Percentiles rank a stretch among this genome's conserved stretches.
phyloP scores from a whole-genome alignment of 2,797 vertebrate genomes.

The Melanotaenia trifasciata region DNA sequence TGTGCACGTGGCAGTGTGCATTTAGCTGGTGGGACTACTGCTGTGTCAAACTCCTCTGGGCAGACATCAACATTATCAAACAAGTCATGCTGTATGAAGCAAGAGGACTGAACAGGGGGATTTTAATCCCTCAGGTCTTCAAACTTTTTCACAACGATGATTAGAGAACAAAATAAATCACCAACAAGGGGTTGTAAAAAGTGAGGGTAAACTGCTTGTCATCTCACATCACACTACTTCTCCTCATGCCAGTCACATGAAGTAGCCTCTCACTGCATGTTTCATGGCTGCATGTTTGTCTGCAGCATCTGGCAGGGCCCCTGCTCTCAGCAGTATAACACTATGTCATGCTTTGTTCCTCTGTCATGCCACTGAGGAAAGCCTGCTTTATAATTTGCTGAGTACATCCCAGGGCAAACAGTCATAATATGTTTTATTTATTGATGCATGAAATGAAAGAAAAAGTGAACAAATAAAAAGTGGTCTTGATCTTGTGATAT shows the following conservation, averaged over 20 bases:
- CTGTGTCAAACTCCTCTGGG: constrained; percentile 45
- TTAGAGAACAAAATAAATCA: not conserved
- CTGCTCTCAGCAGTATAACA: not conserved
- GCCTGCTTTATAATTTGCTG: not conserved
- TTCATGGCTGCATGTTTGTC: constrained; percentile 29
- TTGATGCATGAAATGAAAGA: not conserved
- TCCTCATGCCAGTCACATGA: constrained; percentile 10
- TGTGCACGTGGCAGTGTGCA: constrained; percentile 26
- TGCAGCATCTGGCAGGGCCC: not conserved
- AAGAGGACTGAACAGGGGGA: not conserved
- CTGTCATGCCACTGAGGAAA: constrained; percentile 35
- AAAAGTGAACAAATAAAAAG: not conserved
- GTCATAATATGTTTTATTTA: not conserved
- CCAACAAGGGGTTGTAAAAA: not conserved
- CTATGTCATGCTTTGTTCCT: constrained; percentile 47
- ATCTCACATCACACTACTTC: not conserved
- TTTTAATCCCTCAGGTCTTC: not conserved
- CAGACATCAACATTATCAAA: constrained; percentile 27
- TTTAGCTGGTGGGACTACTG: constrained; percentile 39
- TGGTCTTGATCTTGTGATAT: not conserved
- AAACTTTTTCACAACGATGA: not conserved
- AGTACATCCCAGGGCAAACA: not conserved
- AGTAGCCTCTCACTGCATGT: constrained; percentile 6
- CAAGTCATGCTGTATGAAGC: not conserved
- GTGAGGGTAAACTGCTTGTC: not conserved